Evolutionary conservation across 2,888 invertebrate genomes (phyloP).

Genomic region (Rotaria magnacalcarata): DNA sequence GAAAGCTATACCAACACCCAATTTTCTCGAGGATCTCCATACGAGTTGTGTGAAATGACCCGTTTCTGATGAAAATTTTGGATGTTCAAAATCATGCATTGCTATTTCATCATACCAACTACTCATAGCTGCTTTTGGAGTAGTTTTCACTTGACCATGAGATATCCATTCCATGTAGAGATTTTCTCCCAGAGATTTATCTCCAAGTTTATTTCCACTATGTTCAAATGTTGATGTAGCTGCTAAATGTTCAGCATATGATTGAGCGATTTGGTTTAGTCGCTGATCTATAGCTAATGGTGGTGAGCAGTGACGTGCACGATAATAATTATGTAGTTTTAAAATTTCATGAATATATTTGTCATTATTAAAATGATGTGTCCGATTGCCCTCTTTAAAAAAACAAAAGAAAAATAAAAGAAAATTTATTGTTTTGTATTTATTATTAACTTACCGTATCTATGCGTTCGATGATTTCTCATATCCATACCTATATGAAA

Average conservation of each 20-base stretch:
- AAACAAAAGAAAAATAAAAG: background rate
- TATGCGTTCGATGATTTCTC: no score
- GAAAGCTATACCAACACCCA: conserved; percentile 74
- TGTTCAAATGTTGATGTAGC: conserved; percentile 5
- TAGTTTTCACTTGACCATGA: background rate
- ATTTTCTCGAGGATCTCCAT: conserved; percentile 71
- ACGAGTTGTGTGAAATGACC: conserved; percentile 81
- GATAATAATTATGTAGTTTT: background rate
- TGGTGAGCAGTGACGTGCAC: background rate
- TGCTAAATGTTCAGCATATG: conserved; percentile 28
- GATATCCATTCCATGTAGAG: conserved; percentile 4
- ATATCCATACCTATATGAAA: no score
- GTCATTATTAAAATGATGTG: background rate
- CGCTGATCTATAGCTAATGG: background rate
- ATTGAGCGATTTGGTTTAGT: background rate
- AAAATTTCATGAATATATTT: background rate
- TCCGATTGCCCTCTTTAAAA: no score
- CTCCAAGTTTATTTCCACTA: conserved; percentile 6
- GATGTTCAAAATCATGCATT: background rate
- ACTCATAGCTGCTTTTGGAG: background rate
- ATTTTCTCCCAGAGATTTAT: background rate
- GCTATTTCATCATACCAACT: conserved; percentile 27
- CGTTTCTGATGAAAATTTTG: conserved; percentile 47
- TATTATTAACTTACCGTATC: no score
- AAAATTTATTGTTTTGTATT: background rate